Base-by-base conservation (phyloP, 1,140 invertebrate species). In the Himalopsyche phryganea region DNA sequence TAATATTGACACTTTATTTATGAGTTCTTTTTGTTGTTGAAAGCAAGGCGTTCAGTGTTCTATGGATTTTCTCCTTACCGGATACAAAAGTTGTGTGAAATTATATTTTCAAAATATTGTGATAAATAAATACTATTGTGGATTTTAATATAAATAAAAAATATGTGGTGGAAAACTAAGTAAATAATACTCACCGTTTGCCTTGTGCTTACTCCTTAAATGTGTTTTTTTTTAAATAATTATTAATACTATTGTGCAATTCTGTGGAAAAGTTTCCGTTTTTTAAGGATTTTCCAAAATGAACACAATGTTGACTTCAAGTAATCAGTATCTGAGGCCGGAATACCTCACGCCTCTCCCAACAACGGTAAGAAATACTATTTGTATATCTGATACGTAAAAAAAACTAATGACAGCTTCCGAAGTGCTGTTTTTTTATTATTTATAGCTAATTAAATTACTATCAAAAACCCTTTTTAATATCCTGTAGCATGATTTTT, bases 331-430 rank as follows among this genome's bases (percentile, higher is more conserved):
- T 77, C 81, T 94, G 69, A 83, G 90, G 77, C 91, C 92, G 82
- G 92, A 94, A 79, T 94, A 94, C 75, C 81, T 94, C 70, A 89
- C 90, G 67, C 90, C 92, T 65, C 77, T 92, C 62, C 90, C 91
- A 55, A 92, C 90, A 42, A 91, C 91, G 82, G 91, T 94, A 83
- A 85, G 89, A 79, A 54, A 28, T 15, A 45, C n/a, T n/a, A n/a
- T n/a, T n/a, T n/a, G n/a, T n/a, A n/a, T n/a, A n/a, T n/a, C n/a
- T n/a, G n/a, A n/a, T n/a, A n/a, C n/a, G n/a, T n/a, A n/a, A n/a
- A n/a, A n/a, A n/a, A n/a, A n/a, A n/a, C n/a, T n/a, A n/a, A n/a
- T n/a, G n/a, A n/a, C n/a, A n/a, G n/a, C n/a, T n/a, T n/a, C n/a
- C n/a, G n/a, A n/a, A n/a, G n/a, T n/a, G n/a, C n/a, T n/a, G n/a